Conservation (phyloP, 2,888 invertebrate genomes). For the Liposcelis brunnea region DNA sequence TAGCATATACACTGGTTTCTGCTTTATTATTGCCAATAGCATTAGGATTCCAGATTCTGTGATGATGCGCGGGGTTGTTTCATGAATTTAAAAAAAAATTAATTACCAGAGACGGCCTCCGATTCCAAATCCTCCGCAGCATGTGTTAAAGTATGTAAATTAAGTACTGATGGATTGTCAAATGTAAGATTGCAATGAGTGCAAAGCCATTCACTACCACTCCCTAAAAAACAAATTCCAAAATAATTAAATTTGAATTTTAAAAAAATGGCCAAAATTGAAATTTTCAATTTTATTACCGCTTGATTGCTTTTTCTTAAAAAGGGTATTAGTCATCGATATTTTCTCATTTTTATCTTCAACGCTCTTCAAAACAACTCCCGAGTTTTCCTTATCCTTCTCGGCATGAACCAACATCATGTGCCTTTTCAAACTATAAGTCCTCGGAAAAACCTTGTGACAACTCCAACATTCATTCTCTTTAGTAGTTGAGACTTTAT, state of each 20-base stretch:
- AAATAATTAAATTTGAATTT: not conserved
- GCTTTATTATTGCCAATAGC: no score
- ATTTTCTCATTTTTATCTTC: no score
- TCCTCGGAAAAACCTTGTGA: constrained; percentile 22
- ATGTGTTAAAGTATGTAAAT: constrained; percentile 34
- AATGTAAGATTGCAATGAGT: constrained; percentile 25
- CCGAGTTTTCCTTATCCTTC: constrained; percentile 14
- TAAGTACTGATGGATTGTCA: constrained; percentile 29
- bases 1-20: no score
- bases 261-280: no score
- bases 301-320: constrained; percentile 11
- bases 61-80: no score
- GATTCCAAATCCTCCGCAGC: constrained; percentile 24
- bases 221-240: not conserved
- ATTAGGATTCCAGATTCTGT: no score
- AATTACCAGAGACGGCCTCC: constrained; percentile 12
- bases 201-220: constrained; percentile 23
- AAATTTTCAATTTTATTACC: no score
- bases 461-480: constrained; percentile 21
- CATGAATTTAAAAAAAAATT: no score
- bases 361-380: no score
- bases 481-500: not conserved
- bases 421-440: constrained; percentile 24
- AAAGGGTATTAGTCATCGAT: constrained; percentile 4
- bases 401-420: constrained; percentile 21